Evolutionary conservation across 2,888 invertebrate genomes (phyloP), one percentile per base, ranked within the genome.

Genomic region (Watsonalla cultraria): DNA sequence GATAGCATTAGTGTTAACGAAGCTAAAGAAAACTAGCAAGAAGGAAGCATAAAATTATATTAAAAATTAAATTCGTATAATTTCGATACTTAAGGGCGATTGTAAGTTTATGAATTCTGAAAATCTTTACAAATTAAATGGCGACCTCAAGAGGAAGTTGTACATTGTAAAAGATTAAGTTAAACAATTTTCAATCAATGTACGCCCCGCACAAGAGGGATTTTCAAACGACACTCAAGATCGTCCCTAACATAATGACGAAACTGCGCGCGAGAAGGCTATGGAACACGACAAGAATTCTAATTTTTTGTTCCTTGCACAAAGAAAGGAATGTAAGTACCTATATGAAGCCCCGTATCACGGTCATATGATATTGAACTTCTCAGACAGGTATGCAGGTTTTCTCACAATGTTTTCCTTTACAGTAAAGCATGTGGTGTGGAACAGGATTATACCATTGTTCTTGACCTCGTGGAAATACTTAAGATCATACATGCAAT

Each of bases 321-420:
- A 84, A 84, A 84, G 79, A 82, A 86, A 88, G n/a, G n/a, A n/a
- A n/a, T n/a, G n/a, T n/a, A n/a, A 86, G 84, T 84, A 83, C 85
- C 24, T 24, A 24, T 85, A 85, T 87, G 82, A 85, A 80, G 80
- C 70, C 70, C 60, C 74, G 75, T 78, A 81, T 81, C 79, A 78
- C 74, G 71, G 66, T 77, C 82, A 81, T 82, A 80, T 78, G 80
- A 80, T 80, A 82, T 82, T 78, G 77, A n/a, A n/a, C n/a, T n/a
- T n/a, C n/a, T n/a, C n/a, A n/a, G n/a, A n/a, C n/a, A n/a, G n/a
- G n/a, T n/a, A n/a, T n/a, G n/a, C n/a, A n/a, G n/a, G n/a, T n/a
- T n/a, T n/a, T n/a, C n/a, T n/a, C n/a, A n/a, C n/a, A n/a, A n/a
- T n/a, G n/a, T n/a, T n/a, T n/a, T n/a, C n/a, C n/a, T n/a, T n/a